Percentiles rank a stretch among this genome's conserved stretches.
phyloP scores from a whole-genome alignment of 2,888 invertebrate genomes.

The Habroteleia sp. region DNA sequence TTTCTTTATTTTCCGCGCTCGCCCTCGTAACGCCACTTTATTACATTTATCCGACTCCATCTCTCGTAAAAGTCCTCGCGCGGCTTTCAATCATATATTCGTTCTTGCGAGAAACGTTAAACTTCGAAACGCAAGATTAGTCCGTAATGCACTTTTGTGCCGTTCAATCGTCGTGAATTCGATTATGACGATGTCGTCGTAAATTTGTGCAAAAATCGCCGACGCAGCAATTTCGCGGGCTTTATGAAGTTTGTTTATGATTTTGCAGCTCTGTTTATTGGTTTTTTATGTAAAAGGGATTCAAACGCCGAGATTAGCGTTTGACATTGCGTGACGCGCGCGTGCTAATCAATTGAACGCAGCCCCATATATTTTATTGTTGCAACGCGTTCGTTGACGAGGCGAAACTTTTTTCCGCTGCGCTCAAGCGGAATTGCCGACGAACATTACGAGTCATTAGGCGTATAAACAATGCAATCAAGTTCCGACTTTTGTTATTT shows the following conservation, averaged over 20 bases:
- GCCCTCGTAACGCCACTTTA: slow-evolving; percentile 40
- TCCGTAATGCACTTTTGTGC: slow-evolving; percentile 59
- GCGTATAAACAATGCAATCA: background rate
- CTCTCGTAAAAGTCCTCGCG: slow-evolving; percentile 58
- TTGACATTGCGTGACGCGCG: no score
- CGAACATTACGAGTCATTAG: background rate
- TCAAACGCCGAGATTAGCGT: slow-evolving; percentile 4
- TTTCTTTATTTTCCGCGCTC: slow-evolving; percentile 35
- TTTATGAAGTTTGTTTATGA: slow-evolving; percentile 59
- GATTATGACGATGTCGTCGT: slow-evolving; percentile 59
- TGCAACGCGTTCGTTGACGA: no score
- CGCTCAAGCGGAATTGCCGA: slow-evolving; percentile 2
- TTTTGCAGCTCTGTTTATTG: slow-evolving; percentile 47
- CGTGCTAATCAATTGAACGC: no score
- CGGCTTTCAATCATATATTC: slow-evolving; percentile 60
- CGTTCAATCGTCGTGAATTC: slow-evolving; percentile 60
- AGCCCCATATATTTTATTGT: no score
- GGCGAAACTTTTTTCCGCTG: no score
- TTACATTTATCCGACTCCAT: slow-evolving; percentile 60
- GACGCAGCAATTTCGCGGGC: slow-evolving; percentile 18
- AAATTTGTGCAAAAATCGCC: slow-evolving; percentile 51
- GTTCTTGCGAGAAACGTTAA: slow-evolving; percentile 59
- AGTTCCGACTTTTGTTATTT: no score
- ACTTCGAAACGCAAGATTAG: slow-evolving; percentile 58
- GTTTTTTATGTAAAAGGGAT: slow-evolving; percentile 42